Conservation (phyloP, 2,888 invertebrate species). For the Stenoptilia bipunctidactyla region DNA sequence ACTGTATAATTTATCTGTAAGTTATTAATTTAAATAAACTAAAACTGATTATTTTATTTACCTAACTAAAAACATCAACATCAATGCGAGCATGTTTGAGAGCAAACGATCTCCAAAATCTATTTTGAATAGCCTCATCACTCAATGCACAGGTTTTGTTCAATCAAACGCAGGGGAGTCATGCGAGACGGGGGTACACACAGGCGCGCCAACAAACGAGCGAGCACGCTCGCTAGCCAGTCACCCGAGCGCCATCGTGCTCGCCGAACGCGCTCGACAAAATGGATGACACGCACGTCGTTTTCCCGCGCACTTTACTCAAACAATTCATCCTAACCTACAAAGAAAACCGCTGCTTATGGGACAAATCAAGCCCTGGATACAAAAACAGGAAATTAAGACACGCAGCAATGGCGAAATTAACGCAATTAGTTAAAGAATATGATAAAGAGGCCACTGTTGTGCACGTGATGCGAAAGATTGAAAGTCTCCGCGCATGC, state of each 20-base stretch:
- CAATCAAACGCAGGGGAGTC: too few species aligned
- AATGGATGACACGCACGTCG: conserved; percentile 20
- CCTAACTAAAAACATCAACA: too few species aligned
- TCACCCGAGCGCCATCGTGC: conserved; percentile 36
- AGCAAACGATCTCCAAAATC: too few species aligned
- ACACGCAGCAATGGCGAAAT: conserved; percentile 39
- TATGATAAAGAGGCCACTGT: conserved; percentile 45
- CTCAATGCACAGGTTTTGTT: too few species aligned
- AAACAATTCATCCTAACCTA: conserved; percentile 41
- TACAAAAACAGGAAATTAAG: conserved; percentile 44
- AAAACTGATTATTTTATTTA: too few species aligned
- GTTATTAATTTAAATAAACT: too few species aligned
- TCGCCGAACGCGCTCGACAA: conserved; percentile 26
- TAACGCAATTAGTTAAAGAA: conserved; percentile 43
- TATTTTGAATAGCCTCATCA: too few species aligned
- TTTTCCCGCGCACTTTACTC: conserved; percentile 44
- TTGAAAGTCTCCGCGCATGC: conserved; percentile 55
- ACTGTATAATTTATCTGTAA: too few species aligned
- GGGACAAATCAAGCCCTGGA: conserved; percentile 33
- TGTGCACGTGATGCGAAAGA: conserved; percentile 51
- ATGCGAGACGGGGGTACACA: conserved; percentile 7
- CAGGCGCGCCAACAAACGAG: conserved; percentile 8
- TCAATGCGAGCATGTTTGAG: too few species aligned
- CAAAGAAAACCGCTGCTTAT: conserved; percentile 40
- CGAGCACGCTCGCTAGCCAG: conserved; percentile 13